A percentile compares a stretch with the other conserved stretches of the same genome.
Conservation (phyloP, 2,888 invertebrate species). For the Eustalomyia histrio region DNA sequence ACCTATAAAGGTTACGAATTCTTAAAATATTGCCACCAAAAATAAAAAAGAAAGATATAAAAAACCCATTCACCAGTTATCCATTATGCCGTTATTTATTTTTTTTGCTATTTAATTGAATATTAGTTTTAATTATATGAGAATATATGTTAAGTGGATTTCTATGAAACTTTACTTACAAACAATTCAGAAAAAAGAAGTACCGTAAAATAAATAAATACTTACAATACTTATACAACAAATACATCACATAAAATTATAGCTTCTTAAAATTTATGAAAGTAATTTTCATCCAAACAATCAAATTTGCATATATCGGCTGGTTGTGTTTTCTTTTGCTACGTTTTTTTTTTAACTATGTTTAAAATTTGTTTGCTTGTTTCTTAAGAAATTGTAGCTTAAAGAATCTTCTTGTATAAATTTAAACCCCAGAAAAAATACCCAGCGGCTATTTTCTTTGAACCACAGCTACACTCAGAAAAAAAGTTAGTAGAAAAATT, state of each 20-base stretch:
- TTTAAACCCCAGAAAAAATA: constrained; percentile 18
- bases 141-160: constrained; percentile 7
- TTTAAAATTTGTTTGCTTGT: not conserved
- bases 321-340: constrained; percentile 23
- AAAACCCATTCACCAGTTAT: too few species aligned
- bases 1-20: too few species aligned
- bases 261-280: constrained; percentile 18
- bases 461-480: constrained; percentile 19
- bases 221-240: not conserved
- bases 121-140: constrained; percentile 11
- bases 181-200: constrained; percentile 4
- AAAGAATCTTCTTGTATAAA: constrained; percentile 8
- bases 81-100: constrained; percentile 1
- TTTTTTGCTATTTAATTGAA: constrained; percentile 25
- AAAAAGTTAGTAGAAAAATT: too few species aligned
- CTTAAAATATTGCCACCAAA: too few species aligned
- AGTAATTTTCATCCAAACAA: constrained; percentile 12
- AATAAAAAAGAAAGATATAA: too few species aligned
- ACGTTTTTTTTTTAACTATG: not conserved
- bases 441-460: constrained; percentile 52
- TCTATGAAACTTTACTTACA: not conserved
- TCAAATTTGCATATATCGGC: constrained; percentile 41
- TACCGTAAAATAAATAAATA: constrained; percentile 23
- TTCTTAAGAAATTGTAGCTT: constrained; percentile 31
- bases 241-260: constrained; percentile 26